These are phyloP conservation scores for Phaenicophaeus curvirostris DNA, from an alignment of 2,797 vertebrate genomes.

Conservation along the genomic window DNA sequence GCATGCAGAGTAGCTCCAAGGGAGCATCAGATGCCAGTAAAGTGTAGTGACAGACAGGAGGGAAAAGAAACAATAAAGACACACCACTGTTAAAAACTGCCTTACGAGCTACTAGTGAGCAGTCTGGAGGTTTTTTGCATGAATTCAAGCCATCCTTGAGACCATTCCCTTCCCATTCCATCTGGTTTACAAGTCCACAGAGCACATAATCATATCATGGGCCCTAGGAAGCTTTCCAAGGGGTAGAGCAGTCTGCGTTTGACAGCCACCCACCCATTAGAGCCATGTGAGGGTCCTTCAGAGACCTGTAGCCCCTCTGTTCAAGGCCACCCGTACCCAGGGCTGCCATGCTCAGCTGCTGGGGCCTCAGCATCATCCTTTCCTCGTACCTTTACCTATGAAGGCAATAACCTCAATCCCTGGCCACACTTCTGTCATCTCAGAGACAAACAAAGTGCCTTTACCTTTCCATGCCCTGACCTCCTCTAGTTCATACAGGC, in stretches of 20 bases:
- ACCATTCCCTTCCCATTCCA: neutral
- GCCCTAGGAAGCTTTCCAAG: neutral
- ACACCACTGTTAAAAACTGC: rapidly evolving
- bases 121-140: rapidly evolving
- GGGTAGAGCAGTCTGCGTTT: rapidly evolving
- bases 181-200: neutral
- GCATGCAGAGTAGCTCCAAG: too few species aligned
- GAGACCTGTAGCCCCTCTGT: neutral
- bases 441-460: neutral
- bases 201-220: rapidly evolving
- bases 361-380: neutral
- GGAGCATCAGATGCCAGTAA: too few species aligned
- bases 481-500: neutral
- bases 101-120: neutral
- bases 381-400: neutral
- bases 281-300: neutral
- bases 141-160: neutral
- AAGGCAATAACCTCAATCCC: neutral
- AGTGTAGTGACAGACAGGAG: neutral
- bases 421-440: rapidly evolving
- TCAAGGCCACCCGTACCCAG: neutral
- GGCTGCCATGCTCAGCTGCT: neutral
- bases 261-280: too few species aligned
- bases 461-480: neutral
- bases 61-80: neutral